phyloP scores from a whole-genome alignment of 2,888 invertebrate genomes.

The Apotomis capreana region DNA sequence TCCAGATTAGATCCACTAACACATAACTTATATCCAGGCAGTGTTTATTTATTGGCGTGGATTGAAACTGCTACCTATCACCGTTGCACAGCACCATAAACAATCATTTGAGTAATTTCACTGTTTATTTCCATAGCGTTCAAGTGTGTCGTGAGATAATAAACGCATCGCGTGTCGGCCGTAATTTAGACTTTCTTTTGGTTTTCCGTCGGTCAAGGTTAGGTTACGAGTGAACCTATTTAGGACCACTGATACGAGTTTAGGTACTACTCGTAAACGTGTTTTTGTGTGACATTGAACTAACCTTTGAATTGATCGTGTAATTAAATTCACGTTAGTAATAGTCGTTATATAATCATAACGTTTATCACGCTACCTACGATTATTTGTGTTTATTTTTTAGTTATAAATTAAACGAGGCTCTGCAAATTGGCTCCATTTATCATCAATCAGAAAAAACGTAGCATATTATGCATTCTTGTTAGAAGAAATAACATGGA shows the following conservation, averaged over 20 bases:
- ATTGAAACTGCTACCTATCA: neutral
- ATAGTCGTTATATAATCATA: neutral
- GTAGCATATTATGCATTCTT: too few relatives aligned
- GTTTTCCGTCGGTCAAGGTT: slow-evolving; percentile 34
- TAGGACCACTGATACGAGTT: slow-evolving; percentile 2
- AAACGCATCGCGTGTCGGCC: slow-evolving; percentile 31
- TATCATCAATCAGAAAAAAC: too few relatives aligned
- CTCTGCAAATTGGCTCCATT: too few relatives aligned
- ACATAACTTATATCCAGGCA: neutral
- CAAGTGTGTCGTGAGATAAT: slow-evolving; percentile 35
- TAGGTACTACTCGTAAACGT: slow-evolving; percentile 5
- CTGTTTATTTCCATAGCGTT: slow-evolving; percentile 29
- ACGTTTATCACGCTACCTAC: neutral
- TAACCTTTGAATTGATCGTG: slow-evolving; percentile 1
- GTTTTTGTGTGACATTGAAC: slow-evolving; percentile 23
- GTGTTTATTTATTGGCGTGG: neutral
- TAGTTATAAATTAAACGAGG: neutral
- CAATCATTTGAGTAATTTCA: slow-evolving; percentile 12
- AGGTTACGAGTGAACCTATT: slow-evolving; percentile 16
- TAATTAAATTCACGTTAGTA: neutral
- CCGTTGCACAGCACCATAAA: neutral
- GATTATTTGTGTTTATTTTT: slow-evolving; percentile 10
- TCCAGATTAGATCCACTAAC: neutral
- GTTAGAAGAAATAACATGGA: too few relatives aligned
- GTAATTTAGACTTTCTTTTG: slow-evolving; percentile 31